These are phyloP conservation scores for Noctua comes DNA, from an alignment of 2,888 invertebrate genomes.

Conservation along the genomic window DNA sequence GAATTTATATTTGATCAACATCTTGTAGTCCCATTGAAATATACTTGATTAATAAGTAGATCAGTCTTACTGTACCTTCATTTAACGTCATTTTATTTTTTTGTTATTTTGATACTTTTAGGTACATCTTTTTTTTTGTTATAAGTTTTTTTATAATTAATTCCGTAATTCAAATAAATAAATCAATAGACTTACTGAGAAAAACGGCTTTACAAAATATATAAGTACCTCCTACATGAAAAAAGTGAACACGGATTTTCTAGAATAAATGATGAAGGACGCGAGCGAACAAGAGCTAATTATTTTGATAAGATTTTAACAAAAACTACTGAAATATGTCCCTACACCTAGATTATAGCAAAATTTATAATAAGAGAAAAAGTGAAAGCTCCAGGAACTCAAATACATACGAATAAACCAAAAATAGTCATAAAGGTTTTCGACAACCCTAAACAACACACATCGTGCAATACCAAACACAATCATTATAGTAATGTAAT, in stretches of 20 bases:
- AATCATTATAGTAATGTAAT: constrained; percentile 79
- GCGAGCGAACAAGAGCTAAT: neutral
- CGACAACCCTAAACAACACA: constrained; percentile 65
- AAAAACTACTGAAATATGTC: neutral
- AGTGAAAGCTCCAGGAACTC: neutral
- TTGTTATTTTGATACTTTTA: neutral
- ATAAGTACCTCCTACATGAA: neutral
- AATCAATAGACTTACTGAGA: neutral
- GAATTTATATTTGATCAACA: neutral
- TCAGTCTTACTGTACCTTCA: too few relatives aligned
- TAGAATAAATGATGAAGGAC: neutral
- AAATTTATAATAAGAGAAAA: neutral
- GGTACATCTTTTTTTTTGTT: neutral
- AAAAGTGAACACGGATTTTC: neutral
- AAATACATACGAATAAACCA: neutral
- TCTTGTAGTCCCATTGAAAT: neutral
- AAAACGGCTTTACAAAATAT: neutral
- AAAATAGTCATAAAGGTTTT: neutral
- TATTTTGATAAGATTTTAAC: too few relatives aligned
- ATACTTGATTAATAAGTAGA: neutral
- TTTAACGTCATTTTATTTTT: neutral
- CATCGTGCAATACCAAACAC: constrained; percentile 77
- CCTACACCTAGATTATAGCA: constrained; percentile 3
- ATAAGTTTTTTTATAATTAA: neutral
- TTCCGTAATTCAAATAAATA: neutral